Base-by-base conservation (phyloP, 2,888 invertebrate genomes). In the Lagria hirta region DNA sequence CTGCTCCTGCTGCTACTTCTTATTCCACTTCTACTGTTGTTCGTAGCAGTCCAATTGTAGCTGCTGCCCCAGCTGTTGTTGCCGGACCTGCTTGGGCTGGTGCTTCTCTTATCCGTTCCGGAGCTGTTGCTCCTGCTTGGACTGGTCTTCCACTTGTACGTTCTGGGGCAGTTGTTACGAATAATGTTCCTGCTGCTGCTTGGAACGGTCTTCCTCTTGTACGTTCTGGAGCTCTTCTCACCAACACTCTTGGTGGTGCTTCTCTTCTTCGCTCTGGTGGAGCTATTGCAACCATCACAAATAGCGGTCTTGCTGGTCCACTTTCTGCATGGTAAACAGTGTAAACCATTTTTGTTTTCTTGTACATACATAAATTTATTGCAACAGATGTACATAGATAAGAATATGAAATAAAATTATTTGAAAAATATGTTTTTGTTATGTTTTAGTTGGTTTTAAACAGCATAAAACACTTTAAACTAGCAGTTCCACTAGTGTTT, bases 21-120 rank as follows among this genome's bases (percentile, higher is more conserved):
- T n/a, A n/a, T n/a, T 10, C 29, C n/a, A 18, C 20, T n/a, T n/a
- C 14, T 8, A 21, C 11, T 21, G 13, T 11, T 21, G 32, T 32
- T 20, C 30, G 20, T 7, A 7, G 67, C 61, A 30, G 37, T 10
- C 51, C 6, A 71, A 74, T 42, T 73, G 53, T 43, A 73, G 75
- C 7, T 72, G 68, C 51, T 11, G 50, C 47, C 11, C 41, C 46
- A 37, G 42, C 42, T 21, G 27, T 37, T n/a, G 24, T 23, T 35
- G 23, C 35, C 10, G 36, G 26, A 7, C 36, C 36, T 7, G 36
- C 27, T 1, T 7, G 24, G n/a, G 26, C 36, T 3, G 10, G 23
- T 13, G 18, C 34, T 23, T 11, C 22, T 8, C n/a, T 14, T 23
- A 5, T 34, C n/a, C 23, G 27, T 17, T 2, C n/a, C 15, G 32